Evolutionary conservation across 2,113 vertebrate species (phyloP).

Genomic region (Pandion haliaetus): DNA sequence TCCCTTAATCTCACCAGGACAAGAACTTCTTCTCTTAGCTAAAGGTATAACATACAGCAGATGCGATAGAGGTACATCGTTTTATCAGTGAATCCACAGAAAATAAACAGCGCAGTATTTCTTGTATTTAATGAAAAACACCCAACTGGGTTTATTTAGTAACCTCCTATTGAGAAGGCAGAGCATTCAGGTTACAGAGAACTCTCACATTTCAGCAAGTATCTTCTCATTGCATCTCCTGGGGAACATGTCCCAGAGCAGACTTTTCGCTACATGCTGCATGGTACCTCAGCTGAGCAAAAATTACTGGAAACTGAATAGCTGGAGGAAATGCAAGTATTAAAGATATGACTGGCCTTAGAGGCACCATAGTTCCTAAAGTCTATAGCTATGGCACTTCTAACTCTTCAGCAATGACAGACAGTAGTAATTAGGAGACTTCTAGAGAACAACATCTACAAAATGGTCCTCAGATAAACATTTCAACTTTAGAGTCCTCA

Average conservation of each 20-base stretch:
- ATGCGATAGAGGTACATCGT: background rate
- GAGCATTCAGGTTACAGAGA: background rate
- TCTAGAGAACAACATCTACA: background rate
- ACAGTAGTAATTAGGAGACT: background rate
- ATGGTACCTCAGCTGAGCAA: background rate
- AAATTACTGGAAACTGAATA: background rate
- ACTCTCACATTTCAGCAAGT: background rate
- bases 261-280: background rate
- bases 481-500: background rate
- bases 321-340: background rate
- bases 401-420: background rate
- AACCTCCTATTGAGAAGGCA: background rate
- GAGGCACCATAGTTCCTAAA: background rate
- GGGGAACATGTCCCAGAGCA: background rate
- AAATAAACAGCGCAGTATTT: background rate
- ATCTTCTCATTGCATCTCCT: rapidly evolving
- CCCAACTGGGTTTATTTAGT: background rate
- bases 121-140: background rate
- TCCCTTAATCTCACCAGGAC: background rate
- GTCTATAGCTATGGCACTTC: background rate
- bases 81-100: background rate
- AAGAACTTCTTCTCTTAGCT: background rate
- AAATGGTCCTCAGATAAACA: background rate
- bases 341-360: background rate
- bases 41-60: background rate